A percentile compares a stretch with the other conserved stretches of the same genome.
Conservation (phyloP, 2,888 invertebrate genomes). For the Hemithea aestivaria region DNA sequence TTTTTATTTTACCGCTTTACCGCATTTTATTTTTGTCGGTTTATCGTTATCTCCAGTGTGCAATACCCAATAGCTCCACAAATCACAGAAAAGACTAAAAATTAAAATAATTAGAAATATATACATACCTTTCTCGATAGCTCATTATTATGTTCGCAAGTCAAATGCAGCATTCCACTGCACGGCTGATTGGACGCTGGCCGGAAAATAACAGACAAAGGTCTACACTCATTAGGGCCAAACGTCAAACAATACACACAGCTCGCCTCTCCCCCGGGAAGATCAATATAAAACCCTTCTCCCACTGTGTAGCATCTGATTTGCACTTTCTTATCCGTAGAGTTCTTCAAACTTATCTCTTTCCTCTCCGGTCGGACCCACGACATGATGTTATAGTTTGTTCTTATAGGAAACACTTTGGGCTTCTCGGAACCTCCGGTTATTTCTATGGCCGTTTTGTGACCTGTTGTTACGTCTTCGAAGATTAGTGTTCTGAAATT, state of each 20-base stretch:
- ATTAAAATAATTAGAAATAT: not conserved
- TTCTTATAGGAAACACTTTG: slow-evolving; percentile 61
- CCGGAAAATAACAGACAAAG: slow-evolving; percentile 51
- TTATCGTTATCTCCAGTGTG: no score
- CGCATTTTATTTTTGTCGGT: no score
- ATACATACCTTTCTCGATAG: slow-evolving; percentile 54
- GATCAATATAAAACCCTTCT: slow-evolving; percentile 61
- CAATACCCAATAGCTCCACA: no score
- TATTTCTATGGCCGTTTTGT: slow-evolving; percentile 45
- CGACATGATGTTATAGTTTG: slow-evolving; percentile 51
- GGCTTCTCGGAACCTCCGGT: slow-evolving; percentile 48
- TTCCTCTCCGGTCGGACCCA: slow-evolving; percentile 62
- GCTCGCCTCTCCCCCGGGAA: slow-evolving; percentile 50
- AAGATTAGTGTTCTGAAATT: slow-evolving; percentile 52
- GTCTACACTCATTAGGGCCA: slow-evolving; percentile 52
- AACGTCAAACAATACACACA: slow-evolving; percentile 54
- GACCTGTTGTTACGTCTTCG: slow-evolving; percentile 50
- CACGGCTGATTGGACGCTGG: slow-evolving; percentile 47
- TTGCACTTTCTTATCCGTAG: slow-evolving; percentile 51
- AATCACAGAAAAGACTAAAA: no score
- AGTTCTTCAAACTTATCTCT: slow-evolving; percentile 63
- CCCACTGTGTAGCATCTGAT: slow-evolving; percentile 59
- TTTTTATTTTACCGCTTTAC: no score
- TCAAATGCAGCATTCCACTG: slow-evolving; percentile 50
- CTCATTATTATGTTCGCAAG: slow-evolving; percentile 56